These are phyloP conservation scores for Microctenopoma steveboyesi DNA, from an alignment of 2,797 vertebrate species.

Conservation along the genomic window DNA sequence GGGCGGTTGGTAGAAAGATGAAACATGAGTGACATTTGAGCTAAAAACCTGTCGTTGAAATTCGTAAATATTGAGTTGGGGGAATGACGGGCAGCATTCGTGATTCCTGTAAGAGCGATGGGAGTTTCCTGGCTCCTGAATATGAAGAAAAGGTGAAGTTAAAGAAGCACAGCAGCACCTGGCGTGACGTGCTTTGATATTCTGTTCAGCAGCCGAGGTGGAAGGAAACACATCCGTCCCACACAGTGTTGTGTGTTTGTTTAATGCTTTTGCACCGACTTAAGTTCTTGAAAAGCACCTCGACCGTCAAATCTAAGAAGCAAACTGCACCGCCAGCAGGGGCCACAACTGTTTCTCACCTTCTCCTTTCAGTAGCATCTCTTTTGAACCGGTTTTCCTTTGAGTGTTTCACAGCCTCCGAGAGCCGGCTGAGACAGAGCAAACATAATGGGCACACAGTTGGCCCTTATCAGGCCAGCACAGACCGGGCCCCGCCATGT, in stretches of 20 bases:
- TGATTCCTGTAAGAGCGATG: not conserved
- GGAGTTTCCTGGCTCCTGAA: constrained; percentile 5
- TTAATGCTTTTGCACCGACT: not conserved
- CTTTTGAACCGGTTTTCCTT: constrained; percentile 24
- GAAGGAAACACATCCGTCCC: not conserved
- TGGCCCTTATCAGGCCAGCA: constrained; percentile 62
- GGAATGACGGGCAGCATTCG: not conserved
- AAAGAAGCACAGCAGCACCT: not conserved
- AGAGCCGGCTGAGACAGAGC: constrained; percentile 39
- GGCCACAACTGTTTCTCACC: not conserved
- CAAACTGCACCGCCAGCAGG: not conserved
- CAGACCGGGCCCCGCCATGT: constrained; percentile 50
- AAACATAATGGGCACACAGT: constrained; percentile 50
- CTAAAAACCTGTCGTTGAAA: constrained; percentile 22
- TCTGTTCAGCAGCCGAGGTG: constrained; percentile 23
- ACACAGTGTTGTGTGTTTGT: not conserved
- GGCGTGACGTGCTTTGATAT: constrained; percentile 2
- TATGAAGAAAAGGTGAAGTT: not conserved
- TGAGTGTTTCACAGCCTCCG: constrained; percentile 22
- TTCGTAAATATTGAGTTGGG: constrained; percentile 11
- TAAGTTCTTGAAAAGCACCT: not conserved
- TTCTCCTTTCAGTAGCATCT: constrained; percentile 20
- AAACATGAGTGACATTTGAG: constrained; percentile 28
- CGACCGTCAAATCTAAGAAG: not conserved
- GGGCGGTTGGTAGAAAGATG: too few species aligned